Conservation (phyloP, 2,888 invertebrate genomes). For the Brenthis hecate region DNA sequence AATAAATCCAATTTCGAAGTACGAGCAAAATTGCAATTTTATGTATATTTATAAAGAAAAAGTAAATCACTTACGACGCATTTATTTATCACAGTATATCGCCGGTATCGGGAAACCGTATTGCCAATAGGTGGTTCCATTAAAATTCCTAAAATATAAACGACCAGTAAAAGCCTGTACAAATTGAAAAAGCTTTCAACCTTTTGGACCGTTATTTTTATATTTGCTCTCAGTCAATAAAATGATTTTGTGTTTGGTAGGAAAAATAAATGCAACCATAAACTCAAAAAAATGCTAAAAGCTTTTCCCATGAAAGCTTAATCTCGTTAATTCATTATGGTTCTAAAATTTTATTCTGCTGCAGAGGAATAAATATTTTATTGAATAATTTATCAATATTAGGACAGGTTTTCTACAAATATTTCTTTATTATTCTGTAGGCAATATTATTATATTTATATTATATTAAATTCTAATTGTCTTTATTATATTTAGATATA, state of each 20-base stretch:
- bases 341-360: too few species aligned
- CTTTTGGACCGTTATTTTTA: conserved; percentile 32
- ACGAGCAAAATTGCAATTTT: too few species aligned
- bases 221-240: conserved; percentile 36
- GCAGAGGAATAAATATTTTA: too few species aligned
- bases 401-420: too few species aligned
- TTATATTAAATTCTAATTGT: too few species aligned
- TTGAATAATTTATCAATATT: too few species aligned
- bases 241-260: conserved; percentile 34
- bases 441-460: too few species aligned
- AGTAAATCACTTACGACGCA: conserved; percentile 4
- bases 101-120: conserved; percentile 10
- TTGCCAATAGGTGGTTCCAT: conserved; percentile 34
- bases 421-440: too few species aligned
- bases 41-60: too few species aligned
- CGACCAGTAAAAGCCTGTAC: conserved; percentile 27
- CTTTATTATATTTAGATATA: too few species aligned
- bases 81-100: neutral
- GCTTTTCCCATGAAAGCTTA: neutral
- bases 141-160: conserved; percentile 41
- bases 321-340: too few species aligned
- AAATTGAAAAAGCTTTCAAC: conserved; percentile 41
- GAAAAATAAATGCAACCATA: conserved; percentile 23
- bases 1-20: too few species aligned
- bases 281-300: neutral